Percentiles rank a stretch among this genome's conserved stretches.
Evolutionary conservation across 1,140 invertebrate genomes (phyloP).

Genomic region (Neoseiulus cucumeris): DNA sequence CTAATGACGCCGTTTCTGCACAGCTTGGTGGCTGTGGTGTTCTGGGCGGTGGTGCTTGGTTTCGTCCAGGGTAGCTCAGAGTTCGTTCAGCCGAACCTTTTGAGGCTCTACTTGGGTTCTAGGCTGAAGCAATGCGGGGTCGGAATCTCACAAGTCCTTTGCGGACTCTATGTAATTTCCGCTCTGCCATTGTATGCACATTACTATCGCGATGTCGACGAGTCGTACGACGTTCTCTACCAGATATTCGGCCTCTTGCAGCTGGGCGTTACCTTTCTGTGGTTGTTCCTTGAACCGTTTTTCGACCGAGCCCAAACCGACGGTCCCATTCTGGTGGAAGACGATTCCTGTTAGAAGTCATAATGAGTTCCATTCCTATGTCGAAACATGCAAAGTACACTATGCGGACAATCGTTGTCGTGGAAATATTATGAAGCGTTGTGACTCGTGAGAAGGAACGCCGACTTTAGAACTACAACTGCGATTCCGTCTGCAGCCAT

Average conservation of each 20-base stretch:
- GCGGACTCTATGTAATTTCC: not conserved
- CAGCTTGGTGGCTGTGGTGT: not conserved
- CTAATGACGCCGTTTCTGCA: not conserved
- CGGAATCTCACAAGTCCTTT: not conserved
- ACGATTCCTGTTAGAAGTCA: too few species aligned
- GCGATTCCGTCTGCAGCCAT: too few species aligned
- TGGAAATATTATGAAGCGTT: too few species aligned
- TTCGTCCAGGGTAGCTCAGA: not conserved
- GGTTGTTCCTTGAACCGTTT: conserved; percentile 3
- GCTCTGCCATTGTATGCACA: not conserved
- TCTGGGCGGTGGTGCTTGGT: not conserved
- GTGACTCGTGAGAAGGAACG: too few species aligned
- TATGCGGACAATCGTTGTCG: too few species aligned
- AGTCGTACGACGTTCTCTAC: not conserved
- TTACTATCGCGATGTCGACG: not conserved
- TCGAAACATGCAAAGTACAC: too few species aligned
- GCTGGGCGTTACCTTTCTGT: not conserved
- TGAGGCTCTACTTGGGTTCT: not conserved
- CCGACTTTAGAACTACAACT: too few species aligned
- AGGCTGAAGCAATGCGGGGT: not conserved
- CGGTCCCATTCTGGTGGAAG: too few species aligned
- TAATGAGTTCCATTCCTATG: too few species aligned
- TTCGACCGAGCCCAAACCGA: not conserved
- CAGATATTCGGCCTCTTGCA: not conserved
- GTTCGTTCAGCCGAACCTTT: not conserved